These are phyloP conservation scores for Eptatretus burgeri DNA, from an alignment of 2,113 vertebrate genomes.

Conservation along the genomic window DNA sequence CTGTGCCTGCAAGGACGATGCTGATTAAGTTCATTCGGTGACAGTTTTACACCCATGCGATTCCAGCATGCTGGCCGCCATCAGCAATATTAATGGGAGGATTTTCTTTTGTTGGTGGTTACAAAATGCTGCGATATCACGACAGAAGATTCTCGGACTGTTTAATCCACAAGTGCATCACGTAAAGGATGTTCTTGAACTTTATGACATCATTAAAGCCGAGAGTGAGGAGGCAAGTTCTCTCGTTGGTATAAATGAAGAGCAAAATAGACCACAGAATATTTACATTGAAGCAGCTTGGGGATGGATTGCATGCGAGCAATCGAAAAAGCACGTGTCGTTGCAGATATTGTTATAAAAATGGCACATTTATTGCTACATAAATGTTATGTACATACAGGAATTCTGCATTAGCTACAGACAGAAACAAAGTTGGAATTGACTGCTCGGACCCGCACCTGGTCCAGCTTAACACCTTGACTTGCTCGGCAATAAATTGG, in stretches of 20 bases:
- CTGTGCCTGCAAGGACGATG: too few relatives aligned
- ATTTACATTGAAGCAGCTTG: not conserved
- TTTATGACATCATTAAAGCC: not conserved
- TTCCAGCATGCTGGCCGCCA: too few relatives aligned
- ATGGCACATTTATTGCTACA: slow-evolving; percentile 99
- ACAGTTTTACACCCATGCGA: too few relatives aligned
- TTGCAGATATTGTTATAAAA: slow-evolving; percentile 61
- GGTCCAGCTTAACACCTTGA: slow-evolving; percentile 56
- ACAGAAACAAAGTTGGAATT: slow-evolving; percentile 55
- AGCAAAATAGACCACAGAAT: not conserved
- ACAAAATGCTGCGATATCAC: too few relatives aligned
- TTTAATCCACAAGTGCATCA: too few relatives aligned
- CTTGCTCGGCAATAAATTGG: slow-evolving; percentile 66
- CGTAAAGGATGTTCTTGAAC: not conserved
- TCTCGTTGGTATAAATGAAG: not conserved
- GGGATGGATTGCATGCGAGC: not conserved
- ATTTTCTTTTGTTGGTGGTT: too few relatives aligned
- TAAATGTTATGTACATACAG: slow-evolving; percentile 99
- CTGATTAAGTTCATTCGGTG: too few relatives aligned
- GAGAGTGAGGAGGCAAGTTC: not conserved
- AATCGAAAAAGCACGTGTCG: slow-evolving; percentile 13
- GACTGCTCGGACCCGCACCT: slow-evolving; percentile 36
- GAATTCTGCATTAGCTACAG: slow-evolving; percentile 72
- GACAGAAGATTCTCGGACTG: too few relatives aligned
- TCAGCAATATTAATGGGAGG: too few relatives aligned